Conservation (phyloP, 2,888 invertebrate genomes). For the Cenopis cana region DNA sequence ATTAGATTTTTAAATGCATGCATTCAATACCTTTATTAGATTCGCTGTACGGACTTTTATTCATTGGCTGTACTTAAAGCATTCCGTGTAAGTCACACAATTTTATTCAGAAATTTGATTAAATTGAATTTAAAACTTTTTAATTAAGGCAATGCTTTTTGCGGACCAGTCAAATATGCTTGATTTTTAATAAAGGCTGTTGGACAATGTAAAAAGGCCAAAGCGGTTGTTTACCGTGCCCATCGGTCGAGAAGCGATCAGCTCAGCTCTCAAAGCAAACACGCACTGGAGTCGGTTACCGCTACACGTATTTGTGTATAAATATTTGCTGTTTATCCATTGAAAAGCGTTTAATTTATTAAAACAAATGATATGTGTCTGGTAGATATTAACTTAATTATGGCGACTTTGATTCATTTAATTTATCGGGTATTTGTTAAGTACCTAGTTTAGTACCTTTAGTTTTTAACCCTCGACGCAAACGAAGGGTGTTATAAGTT, state of each 20-base stretch:
- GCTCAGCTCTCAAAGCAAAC: constrained; percentile 30
- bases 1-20: constrained; percentile 36
- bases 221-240: constrained; percentile 19
- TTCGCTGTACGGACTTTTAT: background rate
- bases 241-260: constrained; percentile 36
- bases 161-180: constrained; percentile 9
- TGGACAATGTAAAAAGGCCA: constrained; percentile 30
- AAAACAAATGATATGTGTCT: constrained; percentile 12
- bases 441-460: no score
- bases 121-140: background rate
- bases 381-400: no score
- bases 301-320: constrained; percentile 31
- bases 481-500: background rate
- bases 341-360: constrained; percentile 29
- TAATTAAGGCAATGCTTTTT: background rate
- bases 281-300: constrained; percentile 15
- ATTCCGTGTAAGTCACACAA: background rate
- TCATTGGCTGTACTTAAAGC: background rate
- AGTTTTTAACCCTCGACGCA: background rate
- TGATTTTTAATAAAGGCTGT: constrained; percentile 23
- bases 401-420: background rate
- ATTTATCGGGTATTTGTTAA: background rate
- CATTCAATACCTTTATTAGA: constrained; percentile 26
- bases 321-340: constrained; percentile 23
- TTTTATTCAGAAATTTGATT: background rate